Conservation (phyloP, 2,113 vertebrate genomes). For the Cephalophus harveyi region DNA sequence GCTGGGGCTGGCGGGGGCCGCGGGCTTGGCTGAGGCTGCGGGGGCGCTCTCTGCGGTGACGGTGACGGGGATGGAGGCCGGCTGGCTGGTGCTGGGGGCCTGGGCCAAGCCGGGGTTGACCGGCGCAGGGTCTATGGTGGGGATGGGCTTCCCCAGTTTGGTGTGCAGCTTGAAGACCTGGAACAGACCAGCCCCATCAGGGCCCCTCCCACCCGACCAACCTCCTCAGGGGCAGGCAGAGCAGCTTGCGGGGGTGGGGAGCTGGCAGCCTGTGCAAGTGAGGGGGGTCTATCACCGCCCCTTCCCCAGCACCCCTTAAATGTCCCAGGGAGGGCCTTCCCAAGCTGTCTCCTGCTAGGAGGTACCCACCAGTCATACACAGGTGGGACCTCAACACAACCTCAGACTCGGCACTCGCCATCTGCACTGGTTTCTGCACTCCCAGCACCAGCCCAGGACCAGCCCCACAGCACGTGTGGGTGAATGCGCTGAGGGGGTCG, state of each 20-base stretch:
- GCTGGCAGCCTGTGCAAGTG: neutral
- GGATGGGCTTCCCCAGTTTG: slow-evolving; percentile 89
- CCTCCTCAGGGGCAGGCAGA: neutral
- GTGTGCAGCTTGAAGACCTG: slow-evolving; percentile 89
- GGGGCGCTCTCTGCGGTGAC: neutral
- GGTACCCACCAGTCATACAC: neutral
- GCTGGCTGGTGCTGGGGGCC: slow-evolving; percentile 74
- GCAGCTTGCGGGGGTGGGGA: neutral
- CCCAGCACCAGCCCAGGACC: neutral
- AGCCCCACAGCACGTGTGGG: no score
- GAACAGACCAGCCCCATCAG: slow-evolving; percentile 19
- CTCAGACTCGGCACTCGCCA: neutral
- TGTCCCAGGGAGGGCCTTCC: neutral
- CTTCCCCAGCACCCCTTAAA: neutral
- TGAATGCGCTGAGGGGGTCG: rapidly evolving
- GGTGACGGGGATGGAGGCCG: neutral
- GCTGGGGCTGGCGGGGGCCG: neutral
- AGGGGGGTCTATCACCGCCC: neutral
- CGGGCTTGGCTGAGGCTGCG: slow-evolving; percentile 17
- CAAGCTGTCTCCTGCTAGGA: neutral
- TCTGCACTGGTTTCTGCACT: neutral
- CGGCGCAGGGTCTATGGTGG: slow-evolving; percentile 81
- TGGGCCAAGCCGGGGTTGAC: slow-evolving; percentile 78
- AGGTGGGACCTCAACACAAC: neutral
- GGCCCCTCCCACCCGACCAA: neutral